phyloP scores from a whole-genome alignment of 2,113 vertebrate species.

The Stigmatopora argus region DNA sequence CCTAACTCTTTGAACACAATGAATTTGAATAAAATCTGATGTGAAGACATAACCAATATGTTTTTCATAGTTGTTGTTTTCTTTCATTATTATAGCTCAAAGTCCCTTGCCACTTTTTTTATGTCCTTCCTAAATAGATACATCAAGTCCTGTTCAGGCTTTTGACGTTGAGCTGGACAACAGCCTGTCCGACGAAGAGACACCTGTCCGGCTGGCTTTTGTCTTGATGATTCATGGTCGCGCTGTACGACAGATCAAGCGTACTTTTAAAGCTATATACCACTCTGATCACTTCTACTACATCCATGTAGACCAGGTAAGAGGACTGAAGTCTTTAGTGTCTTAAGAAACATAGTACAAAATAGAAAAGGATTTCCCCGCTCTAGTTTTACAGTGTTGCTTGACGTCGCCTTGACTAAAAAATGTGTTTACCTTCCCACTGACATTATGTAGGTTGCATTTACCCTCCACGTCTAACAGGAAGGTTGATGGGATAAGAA shows the following conservation, averaged over 20 bases:
- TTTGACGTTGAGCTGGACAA: constrained; percentile 72
- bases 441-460: constrained; percentile 30
- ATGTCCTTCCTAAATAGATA: constrained; percentile 60
- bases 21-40: neutral
- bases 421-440: constrained; percentile 25
- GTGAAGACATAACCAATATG: neutral
- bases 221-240: constrained; percentile 93
- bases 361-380: neutral
- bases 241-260: constrained; percentile 86
- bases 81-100: neutral
- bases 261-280: constrained; percentile 94
- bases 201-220: constrained; percentile 83
- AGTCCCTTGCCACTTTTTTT: neutral
- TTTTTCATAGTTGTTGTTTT: neutral
- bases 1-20: neutral
- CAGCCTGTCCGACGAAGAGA: constrained; percentile 69
- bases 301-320: constrained; percentile 94
- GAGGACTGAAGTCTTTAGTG: neutral
- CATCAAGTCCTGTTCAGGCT: constrained; percentile 76
- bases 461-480: constrained; percentile 27
- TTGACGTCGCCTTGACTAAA: constrained; percentile 3
- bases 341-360: neutral
- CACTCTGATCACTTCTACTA: constrained; percentile 93
- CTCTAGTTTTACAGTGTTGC: neutral
- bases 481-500: constrained; percentile 47